A percentile compares a stretch with the other conserved stretches of the same genome.
Conservation (phyloP, 2,113 vertebrate genomes). For the Melanotaenia duboulayi region DNA sequence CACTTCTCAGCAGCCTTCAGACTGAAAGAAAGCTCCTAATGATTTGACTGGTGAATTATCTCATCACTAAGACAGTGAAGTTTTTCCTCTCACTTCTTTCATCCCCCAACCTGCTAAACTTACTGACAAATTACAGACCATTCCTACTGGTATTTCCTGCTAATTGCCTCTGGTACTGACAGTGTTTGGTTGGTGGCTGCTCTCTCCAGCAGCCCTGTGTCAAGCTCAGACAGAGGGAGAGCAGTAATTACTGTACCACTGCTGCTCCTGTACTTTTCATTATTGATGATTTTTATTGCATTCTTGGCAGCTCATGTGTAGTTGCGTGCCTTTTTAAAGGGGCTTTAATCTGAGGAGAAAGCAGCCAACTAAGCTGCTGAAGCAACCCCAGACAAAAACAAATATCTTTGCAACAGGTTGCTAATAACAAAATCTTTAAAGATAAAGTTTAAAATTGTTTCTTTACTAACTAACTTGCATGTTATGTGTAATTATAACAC, state of each 20-base stretch:
- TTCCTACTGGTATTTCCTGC: constrained; percentile 17
- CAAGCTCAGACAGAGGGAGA: constrained; percentile 36
- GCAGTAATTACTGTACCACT: constrained; percentile 43
- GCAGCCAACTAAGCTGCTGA: constrained; percentile 8
- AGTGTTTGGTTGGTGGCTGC: constrained; percentile 34
- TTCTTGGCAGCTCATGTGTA: neutral
- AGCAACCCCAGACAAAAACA: neutral
- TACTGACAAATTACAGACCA: constrained; percentile 52
- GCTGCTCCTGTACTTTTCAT: constrained; percentile 25
- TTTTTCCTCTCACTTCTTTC: neutral
- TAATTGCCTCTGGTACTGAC: constrained; percentile 66
- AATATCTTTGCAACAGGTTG: too few species aligned
- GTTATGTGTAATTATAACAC: too few species aligned
- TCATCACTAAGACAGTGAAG: constrained; percentile 1
- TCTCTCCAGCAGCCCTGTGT: constrained; percentile 8
- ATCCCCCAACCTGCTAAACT: neutral
- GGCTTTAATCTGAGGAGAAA: constrained; percentile 32
- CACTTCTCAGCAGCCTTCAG: constrained; percentile 1
- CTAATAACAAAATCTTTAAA: too few species aligned
- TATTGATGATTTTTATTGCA: constrained; percentile 38
- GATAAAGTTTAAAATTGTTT: too few species aligned
- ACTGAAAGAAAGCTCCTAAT: constrained; percentile 31
- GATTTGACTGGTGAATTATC: constrained; percentile 36
- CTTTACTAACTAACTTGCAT: too few species aligned
- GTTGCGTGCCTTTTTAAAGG: neutral